Percentiles rank a stretch among this genome's conserved stretches.
These are phyloP conservation scores for Paraescarpia echinospica DNA, from an alignment of 1,140 invertebrate genomes.

Conservation along the genomic window DNA sequence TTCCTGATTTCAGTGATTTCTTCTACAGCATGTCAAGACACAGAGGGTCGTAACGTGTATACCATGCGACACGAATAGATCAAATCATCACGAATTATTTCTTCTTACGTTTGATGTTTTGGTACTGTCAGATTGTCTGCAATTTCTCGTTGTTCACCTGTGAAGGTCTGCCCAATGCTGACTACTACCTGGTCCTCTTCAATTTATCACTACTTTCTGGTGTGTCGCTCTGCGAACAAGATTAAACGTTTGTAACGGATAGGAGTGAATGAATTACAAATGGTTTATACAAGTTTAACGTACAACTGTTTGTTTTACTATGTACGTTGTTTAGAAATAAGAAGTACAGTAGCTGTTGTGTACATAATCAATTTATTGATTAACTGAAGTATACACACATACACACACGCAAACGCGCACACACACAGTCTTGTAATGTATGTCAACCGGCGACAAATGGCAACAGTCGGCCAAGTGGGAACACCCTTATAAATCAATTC, in stretches of 20 bases:
- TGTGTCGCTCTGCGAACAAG: background rate
- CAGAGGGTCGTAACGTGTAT: background rate
- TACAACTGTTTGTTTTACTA: no score
- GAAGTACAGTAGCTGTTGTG: no score
- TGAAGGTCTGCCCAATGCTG: background rate
- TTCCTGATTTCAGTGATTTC: background rate
- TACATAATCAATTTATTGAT: no score
- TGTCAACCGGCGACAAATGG: no score
- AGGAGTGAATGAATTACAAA: no score
- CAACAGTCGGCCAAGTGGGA: no score
- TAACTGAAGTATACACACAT: no score
- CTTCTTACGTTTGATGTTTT: background rate
- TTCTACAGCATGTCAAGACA: background rate
- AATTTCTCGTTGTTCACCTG: background rate
- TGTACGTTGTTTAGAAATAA: no score
- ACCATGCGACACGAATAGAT: background rate
- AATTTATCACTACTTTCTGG: background rate
- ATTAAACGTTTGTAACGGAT: background rate
- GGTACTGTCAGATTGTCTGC: background rate
- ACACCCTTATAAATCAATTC: no score
- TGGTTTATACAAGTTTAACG: no score
- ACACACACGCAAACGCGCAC: no score
- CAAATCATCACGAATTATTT: background rate
- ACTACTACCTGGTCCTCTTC: background rate
- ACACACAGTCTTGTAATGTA: no score